A percentile compares a stretch with the other conserved stretches of the same genome.
These are phyloP conservation scores for Synaphobranchus kaupii DNA, from an alignment of 2,797 vertebrate genomes.

Conservation along the genomic window DNA sequence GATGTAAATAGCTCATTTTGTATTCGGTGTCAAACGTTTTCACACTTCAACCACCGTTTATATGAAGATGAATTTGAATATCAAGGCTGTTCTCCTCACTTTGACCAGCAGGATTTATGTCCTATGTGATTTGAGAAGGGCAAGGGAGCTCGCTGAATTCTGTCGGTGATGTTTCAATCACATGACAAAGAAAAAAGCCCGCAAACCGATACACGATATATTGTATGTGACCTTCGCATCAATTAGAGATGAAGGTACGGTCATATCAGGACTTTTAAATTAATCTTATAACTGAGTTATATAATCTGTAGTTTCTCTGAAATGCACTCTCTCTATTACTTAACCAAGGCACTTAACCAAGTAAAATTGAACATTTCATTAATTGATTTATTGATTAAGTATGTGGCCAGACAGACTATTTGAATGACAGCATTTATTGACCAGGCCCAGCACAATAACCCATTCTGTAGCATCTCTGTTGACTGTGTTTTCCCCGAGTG, in stretches of 20 bases:
- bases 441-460: neutral
- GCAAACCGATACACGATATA: constrained; percentile 8
- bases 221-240: neutral
- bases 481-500: neutral
- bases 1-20: constrained; percentile 3
- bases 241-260: neutral
- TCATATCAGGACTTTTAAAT: neutral
- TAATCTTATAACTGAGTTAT: neutral
- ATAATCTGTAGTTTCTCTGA: neutral
- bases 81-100: constrained; percentile 20
- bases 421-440: neutral
- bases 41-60: constrained; percentile 7
- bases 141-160: constrained; percentile 40
- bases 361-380: neutral
- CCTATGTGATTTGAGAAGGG: constrained; percentile 53
- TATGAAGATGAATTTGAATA: constrained; percentile 20
- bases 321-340: neutral
- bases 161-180: constrained; percentile 46
- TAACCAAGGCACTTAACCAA: neutral
- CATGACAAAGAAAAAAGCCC: constrained; percentile 25
- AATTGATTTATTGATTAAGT: neutral
- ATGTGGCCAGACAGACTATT: neutral
- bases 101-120: constrained; percentile 44
- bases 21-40: constrained; percentile 11
- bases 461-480: neutral